Evolutionary conservation across 2,888 invertebrate genomes (phyloP).

Genomic region (Gastrophysa polygoni): DNA sequence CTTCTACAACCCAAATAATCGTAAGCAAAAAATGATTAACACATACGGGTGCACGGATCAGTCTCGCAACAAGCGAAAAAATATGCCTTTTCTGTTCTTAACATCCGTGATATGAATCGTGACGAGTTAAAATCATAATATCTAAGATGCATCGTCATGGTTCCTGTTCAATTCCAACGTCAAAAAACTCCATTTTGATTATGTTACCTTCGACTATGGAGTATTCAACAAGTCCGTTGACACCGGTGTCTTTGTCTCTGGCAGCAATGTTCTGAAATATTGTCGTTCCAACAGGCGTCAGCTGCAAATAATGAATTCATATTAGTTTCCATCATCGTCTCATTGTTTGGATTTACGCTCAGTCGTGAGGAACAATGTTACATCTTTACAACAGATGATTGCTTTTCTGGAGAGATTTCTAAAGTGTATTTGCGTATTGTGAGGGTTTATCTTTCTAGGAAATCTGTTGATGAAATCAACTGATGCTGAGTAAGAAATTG

Average conservation of each 20-base stretch:
- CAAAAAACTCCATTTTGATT: neutral
- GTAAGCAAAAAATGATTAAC: no score
- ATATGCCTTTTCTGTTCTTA: neutral
- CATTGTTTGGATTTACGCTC: no score
- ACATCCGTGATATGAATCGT: neutral
- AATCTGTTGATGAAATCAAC: no score
- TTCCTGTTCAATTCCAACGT: neutral
- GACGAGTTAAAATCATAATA: neutral
- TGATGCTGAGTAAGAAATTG: no score
- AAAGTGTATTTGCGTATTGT: no score
- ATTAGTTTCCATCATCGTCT: neutral
- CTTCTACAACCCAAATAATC: no score
- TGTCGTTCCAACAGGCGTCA: constrained; percentile 84
- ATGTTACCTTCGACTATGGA: constrained; percentile 74
- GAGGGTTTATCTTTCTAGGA: no score
- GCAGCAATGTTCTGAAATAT: constrained; percentile 83
- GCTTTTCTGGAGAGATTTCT: neutral
- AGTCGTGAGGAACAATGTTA: no score
- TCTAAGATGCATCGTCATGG: neutral
- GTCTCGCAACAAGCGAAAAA: neutral
- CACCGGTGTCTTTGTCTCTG: constrained; percentile 83
- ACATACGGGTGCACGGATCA: no score
- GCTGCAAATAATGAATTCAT: constrained; percentile 61
- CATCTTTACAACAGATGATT: neutral
- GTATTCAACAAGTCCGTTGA: constrained; percentile 88